Conservation (phyloP, 2,113 vertebrate genomes). For the Zootoca vivipara region DNA sequence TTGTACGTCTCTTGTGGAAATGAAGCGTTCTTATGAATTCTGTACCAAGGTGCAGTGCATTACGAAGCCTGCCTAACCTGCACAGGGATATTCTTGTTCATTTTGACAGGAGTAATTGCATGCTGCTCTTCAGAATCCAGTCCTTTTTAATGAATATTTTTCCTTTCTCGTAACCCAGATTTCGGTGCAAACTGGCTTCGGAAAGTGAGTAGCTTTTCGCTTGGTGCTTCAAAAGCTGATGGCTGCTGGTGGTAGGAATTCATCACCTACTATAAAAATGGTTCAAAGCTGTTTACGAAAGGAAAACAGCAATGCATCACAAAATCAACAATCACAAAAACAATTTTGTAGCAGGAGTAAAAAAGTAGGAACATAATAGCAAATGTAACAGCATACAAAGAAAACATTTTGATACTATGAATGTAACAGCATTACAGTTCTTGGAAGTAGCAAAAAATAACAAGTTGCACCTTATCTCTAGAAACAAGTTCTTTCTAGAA, state of each 20-base stretch:
- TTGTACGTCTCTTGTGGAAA: not conserved
- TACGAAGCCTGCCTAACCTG: not conserved
- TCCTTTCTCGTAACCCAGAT: not conserved
- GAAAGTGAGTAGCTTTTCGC: not conserved
- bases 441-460: too few species aligned
- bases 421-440: too few species aligned
- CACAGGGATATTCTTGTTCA: not conserved
- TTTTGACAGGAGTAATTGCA: conserved; percentile 13
- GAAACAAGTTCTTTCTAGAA: too few species aligned
- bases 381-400: too few species aligned
- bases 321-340: too few species aligned
- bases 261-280: not conserved
- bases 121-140: not conserved
- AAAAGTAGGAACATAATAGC: too few species aligned
- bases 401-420: too few species aligned
- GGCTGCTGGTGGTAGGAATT: conserved; percentile 16
- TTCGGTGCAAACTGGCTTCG: not conserved
- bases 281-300: too few species aligned
- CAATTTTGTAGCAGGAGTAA: too few species aligned
- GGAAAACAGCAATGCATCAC: too few species aligned
- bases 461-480: too few species aligned
- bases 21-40: conserved; percentile 16
- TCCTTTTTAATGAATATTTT: not conserved
- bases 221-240: conserved; percentile 2
- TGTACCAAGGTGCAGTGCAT: not conserved